These are phyloP conservation scores for Melikaiella ostensackeni DNA, from an alignment of 2,888 invertebrate species.

Conservation along the genomic window DNA sequence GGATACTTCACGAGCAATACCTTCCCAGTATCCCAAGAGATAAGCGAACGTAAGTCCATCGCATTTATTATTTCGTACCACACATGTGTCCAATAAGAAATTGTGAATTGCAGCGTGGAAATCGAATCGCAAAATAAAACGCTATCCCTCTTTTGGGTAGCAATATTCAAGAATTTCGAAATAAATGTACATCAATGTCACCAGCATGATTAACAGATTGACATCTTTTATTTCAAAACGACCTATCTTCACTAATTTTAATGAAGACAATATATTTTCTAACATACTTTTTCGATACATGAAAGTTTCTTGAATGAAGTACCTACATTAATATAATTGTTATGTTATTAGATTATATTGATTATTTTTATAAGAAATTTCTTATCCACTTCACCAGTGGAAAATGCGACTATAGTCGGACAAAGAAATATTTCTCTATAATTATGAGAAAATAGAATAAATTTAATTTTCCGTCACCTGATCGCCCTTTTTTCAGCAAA, in stretches of 20 bases:
- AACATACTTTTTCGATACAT: not conserved
- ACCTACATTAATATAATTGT: too few species aligned
- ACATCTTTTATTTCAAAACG: not conserved
- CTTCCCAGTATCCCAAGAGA: conserved; percentile 7
- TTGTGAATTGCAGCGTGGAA: conserved; percentile 9
- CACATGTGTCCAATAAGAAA: conserved; percentile 4
- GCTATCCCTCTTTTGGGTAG: not conserved
- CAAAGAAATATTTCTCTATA: not conserved
- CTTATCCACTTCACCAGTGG: not conserved
- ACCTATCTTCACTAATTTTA: not conserved
- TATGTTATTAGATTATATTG: too few species aligned
- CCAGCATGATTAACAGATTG: not conserved
- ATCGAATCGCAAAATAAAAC: not conserved
- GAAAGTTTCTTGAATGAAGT: too few species aligned
- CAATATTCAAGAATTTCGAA: not conserved
- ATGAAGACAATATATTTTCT: not conserved
- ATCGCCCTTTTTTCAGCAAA: too few species aligned
- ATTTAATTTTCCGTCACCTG: too few species aligned
- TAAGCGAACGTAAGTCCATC: conserved; percentile 25
- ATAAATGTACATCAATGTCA: not conserved
- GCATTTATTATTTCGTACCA: conserved; percentile 29
- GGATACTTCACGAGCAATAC: not conserved
- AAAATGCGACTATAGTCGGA: not conserved
- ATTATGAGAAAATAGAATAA: too few species aligned
- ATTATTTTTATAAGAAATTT: too few species aligned